phyloP scores from a whole-genome alignment of 1,140 invertebrate genomes.

The Drosophila tropicalis region DNA sequence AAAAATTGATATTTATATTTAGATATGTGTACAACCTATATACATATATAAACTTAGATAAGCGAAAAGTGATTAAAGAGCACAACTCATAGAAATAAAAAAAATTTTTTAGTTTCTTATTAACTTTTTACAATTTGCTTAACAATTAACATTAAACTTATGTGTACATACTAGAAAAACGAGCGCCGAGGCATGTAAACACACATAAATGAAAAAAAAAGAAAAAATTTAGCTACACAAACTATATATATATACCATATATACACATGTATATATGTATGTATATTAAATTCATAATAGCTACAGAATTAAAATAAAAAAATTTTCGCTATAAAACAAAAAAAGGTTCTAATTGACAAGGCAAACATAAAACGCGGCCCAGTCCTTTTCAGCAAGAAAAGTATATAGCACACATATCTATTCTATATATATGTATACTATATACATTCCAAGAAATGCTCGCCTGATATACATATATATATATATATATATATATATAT shows the following conservation, averaged over 20 bases:
- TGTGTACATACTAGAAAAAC: constrained; percentile 55
- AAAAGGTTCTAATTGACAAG: constrained; percentile 48
- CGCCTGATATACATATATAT: not conserved
- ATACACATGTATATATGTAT: constrained; percentile 14
- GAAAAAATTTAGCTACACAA: constrained; percentile 52
- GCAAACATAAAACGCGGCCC: constrained; percentile 35
- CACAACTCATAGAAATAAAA: constrained; percentile 52
- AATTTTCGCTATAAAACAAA: constrained; percentile 65
- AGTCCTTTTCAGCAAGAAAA: not conserved
- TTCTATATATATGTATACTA: constrained; percentile 8
- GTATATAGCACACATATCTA: no score
- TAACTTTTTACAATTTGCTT: constrained; percentile 61
- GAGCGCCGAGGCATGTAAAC: constrained; percentile 25
- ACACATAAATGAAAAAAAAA: constrained; percentile 36
- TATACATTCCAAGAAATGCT: not conserved
- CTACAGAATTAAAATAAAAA: constrained; percentile 16
- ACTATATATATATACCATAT: constrained; percentile 21
- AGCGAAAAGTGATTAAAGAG: constrained; percentile 33
- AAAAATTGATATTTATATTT: constrained; percentile 15
- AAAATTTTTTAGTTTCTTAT: constrained; percentile 30
- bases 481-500: not conserved
- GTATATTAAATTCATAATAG: constrained; percentile 34
- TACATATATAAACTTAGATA: constrained; percentile 13
- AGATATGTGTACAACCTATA: constrained; percentile 7
- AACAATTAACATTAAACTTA: constrained; percentile 43